Evolutionary conservation across 2,113 vertebrate genomes (phyloP), one percentile per base, ranked within the genome.

Genomic region (Andinoacara biseriatus): DNA sequence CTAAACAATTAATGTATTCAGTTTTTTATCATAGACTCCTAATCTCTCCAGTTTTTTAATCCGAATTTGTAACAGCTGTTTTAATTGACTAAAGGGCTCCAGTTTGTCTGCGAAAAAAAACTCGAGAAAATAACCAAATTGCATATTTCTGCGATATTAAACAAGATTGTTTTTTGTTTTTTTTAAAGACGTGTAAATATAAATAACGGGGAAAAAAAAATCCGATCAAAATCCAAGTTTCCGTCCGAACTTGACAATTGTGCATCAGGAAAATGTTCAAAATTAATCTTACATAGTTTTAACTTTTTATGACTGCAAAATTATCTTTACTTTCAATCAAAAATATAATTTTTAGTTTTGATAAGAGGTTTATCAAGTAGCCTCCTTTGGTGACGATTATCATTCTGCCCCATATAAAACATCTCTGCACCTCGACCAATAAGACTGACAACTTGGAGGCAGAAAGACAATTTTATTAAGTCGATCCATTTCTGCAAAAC

Each of bases 391-490:
- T n/a, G 46, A 82, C 5, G 26, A 49, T 33, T 52, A 13, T n/a
- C 13, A 76, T 63, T 56, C 61, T 43, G 58, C 5, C 15, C 14
- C 46, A 8, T 9, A 11, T 78, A 56, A 56, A 38, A 13, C 56
- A 78, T 31, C 24, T 49, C 18, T n/a, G 29, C 5, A 56, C 20
- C 24, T 76, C 57, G 5, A 58, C 40, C 10, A 67, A 77, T 3
- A 58, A 81, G 13, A 18, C 1, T 26, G 61, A 74, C 31, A 5
- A 81, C 29, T 79, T 24, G 43, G 69, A 80, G 78, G 81, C 91
- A 90, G 90, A 92, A 92, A 91, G 61, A 75, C 56, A 65, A 35
- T 62, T 90, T 90, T 91, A 91, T 90, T 90, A 26, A 69, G 4
- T 69, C 22, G 14, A 84, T 59, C 63, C 35, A 69, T 78, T 86